These are phyloP conservation scores for Abscondita cerata DNA, from an alignment of 2,888 invertebrate species.

Conservation along the genomic window DNA sequence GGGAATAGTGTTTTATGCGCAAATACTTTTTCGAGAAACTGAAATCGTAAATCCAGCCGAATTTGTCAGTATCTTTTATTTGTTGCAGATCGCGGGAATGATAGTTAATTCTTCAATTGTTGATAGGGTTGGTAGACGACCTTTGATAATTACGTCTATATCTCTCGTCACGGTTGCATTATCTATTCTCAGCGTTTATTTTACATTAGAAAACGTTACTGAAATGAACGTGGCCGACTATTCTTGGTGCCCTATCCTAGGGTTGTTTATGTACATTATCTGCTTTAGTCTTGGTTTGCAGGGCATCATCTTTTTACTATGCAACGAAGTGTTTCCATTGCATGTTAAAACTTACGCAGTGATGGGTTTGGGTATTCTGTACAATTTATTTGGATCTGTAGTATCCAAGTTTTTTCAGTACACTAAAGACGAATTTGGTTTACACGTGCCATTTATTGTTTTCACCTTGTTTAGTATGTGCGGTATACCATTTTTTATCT, in stretches of 20 bases:
- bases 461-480: conserved; percentile 68
- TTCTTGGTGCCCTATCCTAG: conserved; percentile 57
- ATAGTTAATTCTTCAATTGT: conserved; percentile 64
- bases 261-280: conserved; percentile 57
- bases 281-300: conserved; percentile 60
- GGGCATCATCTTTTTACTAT: conserved; percentile 59
- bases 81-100: conserved; percentile 62
- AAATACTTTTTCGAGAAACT: conserved; percentile 64
- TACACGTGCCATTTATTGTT: conserved; percentile 71
- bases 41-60: conserved; percentile 59
- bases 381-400: conserved; percentile 53
- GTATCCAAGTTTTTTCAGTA: conserved; percentile 57
- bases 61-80: conserved; percentile 62
- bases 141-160: conserved; percentile 65
- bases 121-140: conserved; percentile 69
- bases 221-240: too few species aligned
- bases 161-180: conserved; percentile 53
- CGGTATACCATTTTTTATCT: conserved; percentile 67
- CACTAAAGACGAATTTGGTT: conserved; percentile 65
- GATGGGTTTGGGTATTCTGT: conserved; percentile 60
- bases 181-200: conserved; percentile 55
- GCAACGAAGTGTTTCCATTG: conserved; percentile 62
- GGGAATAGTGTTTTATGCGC: conserved; percentile 66
- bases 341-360: conserved; percentile 62
- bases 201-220: conserved; percentile 51